phyloP scores from a whole-genome alignment of 2,113 vertebrate species.

The Sapayoa aenigma region DNA sequence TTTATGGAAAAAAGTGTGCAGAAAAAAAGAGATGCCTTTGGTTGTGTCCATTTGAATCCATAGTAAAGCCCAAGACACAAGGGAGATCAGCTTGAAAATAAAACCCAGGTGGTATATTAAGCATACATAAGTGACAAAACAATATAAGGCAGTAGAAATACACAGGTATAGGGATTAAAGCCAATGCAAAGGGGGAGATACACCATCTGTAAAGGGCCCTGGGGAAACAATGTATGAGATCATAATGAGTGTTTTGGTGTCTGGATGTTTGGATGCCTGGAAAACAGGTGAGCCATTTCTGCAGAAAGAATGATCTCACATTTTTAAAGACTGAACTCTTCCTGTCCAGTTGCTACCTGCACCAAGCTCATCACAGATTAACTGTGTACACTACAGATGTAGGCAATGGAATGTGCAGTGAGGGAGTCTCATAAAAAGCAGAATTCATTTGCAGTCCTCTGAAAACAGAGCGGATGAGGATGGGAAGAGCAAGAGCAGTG shows the following conservation, averaged over 20 bases:
- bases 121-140: neutral
- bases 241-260: neutral
- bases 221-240: conserved; percentile 44
- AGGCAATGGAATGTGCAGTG: neutral
- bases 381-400: neutral
- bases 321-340: neutral
- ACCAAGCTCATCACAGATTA: conserved; percentile 6
- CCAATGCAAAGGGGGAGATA: conserved; percentile 25
- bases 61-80: neutral
- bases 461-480: neutral
- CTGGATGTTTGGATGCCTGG: conserved; percentile 21
- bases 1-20: neutral
- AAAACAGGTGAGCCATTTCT: conserved; percentile 43
- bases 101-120: neutral
- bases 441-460: neutral
- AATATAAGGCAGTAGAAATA: neutral
- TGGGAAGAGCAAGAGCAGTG: neutral
- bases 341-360: neutral
- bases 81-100: conserved; percentile 14
- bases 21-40: neutral
- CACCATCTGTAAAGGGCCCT: conserved; percentile 29
- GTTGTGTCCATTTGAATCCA: neutral
- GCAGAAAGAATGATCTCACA: neutral
- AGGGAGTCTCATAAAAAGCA: neutral
- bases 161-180: conserved; percentile 51